Percentiles rank a stretch among this genome's conserved stretches.
Conservation (phyloP, 2,888 invertebrate genomes). For the Campopleginae sp. region DNA sequence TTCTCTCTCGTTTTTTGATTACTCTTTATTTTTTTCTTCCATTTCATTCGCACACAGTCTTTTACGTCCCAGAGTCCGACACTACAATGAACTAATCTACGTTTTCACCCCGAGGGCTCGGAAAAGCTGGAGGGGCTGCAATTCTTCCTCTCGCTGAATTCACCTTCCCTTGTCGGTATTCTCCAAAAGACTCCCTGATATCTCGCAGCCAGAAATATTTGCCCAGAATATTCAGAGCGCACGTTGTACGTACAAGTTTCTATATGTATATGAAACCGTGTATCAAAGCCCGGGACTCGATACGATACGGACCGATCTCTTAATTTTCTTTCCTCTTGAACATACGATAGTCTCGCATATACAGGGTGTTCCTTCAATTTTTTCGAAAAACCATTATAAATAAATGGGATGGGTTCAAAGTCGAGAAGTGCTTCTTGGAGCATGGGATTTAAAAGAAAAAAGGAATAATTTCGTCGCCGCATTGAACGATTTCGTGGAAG, state of each 20-base stretch:
- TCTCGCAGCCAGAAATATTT: constrained; percentile 45
- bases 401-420: neutral
- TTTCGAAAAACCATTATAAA: neutral
- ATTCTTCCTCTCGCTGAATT: constrained; percentile 35
- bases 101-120: constrained; percentile 35
- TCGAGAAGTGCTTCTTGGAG: neutral
- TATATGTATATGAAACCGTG: constrained; percentile 6
- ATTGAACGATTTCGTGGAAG: neutral
- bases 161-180: neutral
- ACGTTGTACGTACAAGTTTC: constrained; percentile 44
- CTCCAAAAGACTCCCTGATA: constrained; percentile 48
- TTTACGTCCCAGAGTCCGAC: constrained; percentile 41
- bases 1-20: constrained; percentile 27
- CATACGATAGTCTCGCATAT: neutral
- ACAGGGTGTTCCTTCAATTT: neutral
- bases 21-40: constrained; percentile 33
- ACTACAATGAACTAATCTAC: constrained; percentile 65
- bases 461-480: neutral
- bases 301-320: constrained; percentile 29
- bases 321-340: constrained; percentile 25
- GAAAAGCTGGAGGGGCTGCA: constrained; percentile 3
- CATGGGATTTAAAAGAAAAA: neutral
- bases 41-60: constrained; percentile 28
- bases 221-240: constrained; percentile 57
- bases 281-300: constrained; percentile 39